These are phyloP conservation scores for Sarcophaga caerulescens DNA, from an alignment of 2,888 invertebrate species.

Conservation along the genomic window DNA sequence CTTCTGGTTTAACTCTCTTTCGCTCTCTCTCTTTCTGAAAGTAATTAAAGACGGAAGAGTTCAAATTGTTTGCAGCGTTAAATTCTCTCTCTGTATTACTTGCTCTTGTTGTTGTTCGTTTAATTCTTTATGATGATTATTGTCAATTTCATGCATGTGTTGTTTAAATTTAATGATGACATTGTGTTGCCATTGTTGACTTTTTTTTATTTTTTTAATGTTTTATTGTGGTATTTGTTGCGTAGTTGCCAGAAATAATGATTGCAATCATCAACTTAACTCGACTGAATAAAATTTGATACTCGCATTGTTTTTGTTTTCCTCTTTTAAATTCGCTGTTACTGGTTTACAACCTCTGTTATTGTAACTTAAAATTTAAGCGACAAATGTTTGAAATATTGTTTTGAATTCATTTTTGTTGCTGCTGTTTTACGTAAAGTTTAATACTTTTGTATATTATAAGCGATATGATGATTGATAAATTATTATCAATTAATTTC, in stretches of 20 bases:
- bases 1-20: background rate
- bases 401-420: background rate
- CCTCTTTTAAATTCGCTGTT: background rate
- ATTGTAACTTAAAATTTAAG: too few species aligned
- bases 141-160: slow-evolving; percentile 22
- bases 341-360: background rate
- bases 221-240: background rate
- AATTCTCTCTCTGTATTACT: slow-evolving; percentile 21
- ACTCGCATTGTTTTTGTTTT: background rate
- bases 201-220: slow-evolving; percentile 12
- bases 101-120: background rate
- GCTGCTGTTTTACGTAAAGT: background rate
- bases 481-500: slow-evolving; percentile 24
- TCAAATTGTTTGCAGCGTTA: slow-evolving; percentile 35
- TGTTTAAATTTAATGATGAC: slow-evolving; percentile 58
- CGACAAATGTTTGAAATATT: background rate
- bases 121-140: background rate
- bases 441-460: too few species aligned
- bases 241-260: slow-evolving; percentile 46
- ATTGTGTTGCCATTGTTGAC: slow-evolving; percentile 56
- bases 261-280: slow-evolving; percentile 45
- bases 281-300: slow-evolving; percentile 27
- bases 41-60: slow-evolving; percentile 29
- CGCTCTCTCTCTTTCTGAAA: background rate
- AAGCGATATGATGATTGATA: background rate